Base-by-base conservation (phyloP, 2,113 vertebrate species). In the Syngnathoides biaculeatus region DNA sequence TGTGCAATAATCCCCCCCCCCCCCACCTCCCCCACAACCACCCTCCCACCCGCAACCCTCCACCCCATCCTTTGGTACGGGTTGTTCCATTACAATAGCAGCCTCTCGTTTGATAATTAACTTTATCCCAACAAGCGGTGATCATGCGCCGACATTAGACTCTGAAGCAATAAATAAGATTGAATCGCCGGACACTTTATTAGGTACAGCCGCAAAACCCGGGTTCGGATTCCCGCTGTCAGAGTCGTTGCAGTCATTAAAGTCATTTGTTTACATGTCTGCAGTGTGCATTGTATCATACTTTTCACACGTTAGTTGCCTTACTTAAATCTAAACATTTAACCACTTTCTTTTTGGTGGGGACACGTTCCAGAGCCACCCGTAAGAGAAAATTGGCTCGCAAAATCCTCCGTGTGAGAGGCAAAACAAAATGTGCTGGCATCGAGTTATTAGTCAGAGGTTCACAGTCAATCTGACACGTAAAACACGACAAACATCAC, bases 21-120 rank as follows among this genome's bases (percentile, higher is more conserved):
- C 20, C n/a, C 66, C 78, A 63, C 61, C 74, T 60, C 71, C 68
- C 68, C 67, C 42, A 69, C 50, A 0, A 67, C 69, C 11, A 8
- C 19, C 10, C 10, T 8, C 26, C 55, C 53, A 12, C 73, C 39
- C 26, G 53, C 56, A 65, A 71, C 67, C 42, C 39, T 22, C 52
- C 26, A 61, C 45, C 67, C 67, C 55, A 19, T 57, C 55, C 71
- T 85, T 93, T 90, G 84, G 91, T 87, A 93, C 87, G 90, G 88
- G 91, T 91, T 92, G 91, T 92, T 94, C 72, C 52, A 72, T 90
- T 90, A 90, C 92, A 94, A 94, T 92, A 93, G 91, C 91, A 85
- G 88, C 87, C 20, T 43, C 90, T 87, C 90, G 72, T 86, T 92
- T 92, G 86, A 92, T 93, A 93, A 96, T 94, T 92, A 92, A 81